Evolutionary conservation across 2,797 vertebrate genomes (phyloP).

Genomic region (Merluccius polli): DNA sequence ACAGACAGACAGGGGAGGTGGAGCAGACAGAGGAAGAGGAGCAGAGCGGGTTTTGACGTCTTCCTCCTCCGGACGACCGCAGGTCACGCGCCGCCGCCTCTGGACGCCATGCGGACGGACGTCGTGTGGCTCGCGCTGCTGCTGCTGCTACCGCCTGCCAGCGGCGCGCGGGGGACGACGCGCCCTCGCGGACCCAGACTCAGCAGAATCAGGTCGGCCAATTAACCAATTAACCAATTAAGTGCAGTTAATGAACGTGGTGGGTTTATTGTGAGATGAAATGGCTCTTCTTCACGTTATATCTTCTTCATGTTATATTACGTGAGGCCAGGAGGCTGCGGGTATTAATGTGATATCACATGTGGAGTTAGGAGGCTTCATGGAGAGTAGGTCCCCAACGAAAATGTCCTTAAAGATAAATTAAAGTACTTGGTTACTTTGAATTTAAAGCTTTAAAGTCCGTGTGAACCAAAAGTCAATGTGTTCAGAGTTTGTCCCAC

Average conservation of each 20-base stretch:
- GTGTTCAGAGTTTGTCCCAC: too few relatives aligned
- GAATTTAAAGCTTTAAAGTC: too few relatives aligned
- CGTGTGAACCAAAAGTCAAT: too few relatives aligned
- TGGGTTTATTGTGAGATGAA: too few relatives aligned
- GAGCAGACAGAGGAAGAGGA: slow-evolving; percentile 56
- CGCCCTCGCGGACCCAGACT: slow-evolving; percentile 4
- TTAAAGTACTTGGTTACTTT: neutral
- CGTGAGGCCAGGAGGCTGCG: too few relatives aligned
- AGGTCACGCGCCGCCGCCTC: slow-evolving; percentile 33
- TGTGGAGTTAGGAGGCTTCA: too few relatives aligned
- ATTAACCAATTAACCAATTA: too few relatives aligned
- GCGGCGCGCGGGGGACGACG: slow-evolving; percentile 67
- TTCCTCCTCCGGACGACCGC: slow-evolving; percentile 36
- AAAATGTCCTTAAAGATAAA: neutral
- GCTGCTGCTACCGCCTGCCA: slow-evolving; percentile 74
- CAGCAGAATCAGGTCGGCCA: neutral
- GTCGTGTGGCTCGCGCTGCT: slow-evolving; percentile 74
- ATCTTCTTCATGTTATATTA: too few relatives aligned
- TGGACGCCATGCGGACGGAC: slow-evolving; percentile 78
- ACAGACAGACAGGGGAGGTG: too few relatives aligned
- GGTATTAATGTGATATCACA: too few relatives aligned
- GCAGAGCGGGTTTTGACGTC: slow-evolving; percentile 46
- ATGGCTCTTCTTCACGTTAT: too few relatives aligned
- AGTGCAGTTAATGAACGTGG: too few relatives aligned
- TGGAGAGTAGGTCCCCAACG: neutral